Base-by-base conservation (phyloP, 2,888 invertebrate species). In the Elegia similella region DNA sequence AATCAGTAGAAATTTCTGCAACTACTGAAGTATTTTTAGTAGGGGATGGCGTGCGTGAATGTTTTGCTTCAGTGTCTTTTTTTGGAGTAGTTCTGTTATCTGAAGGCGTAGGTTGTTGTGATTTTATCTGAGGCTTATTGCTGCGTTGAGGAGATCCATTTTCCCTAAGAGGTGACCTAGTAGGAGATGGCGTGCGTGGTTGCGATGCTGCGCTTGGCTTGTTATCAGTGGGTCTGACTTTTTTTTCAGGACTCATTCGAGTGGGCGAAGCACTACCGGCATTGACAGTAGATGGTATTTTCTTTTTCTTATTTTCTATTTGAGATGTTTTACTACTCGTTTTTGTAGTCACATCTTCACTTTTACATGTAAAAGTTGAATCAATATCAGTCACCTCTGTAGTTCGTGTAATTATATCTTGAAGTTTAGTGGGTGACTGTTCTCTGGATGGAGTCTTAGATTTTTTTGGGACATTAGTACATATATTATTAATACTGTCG, bases 341-440 rank as follows among this genome's bases (percentile, higher is more conserved):
- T 48, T 48, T 57, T n/a, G 62, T 59, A 29, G 43, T 32, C 15
- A 44, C 15, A 38, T 55, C 52, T 42, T 55, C 55, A 8, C 46
- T 30, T 12, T 46, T 13, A 47, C 52, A 13, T 34, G 43, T 56
- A 17, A 53, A 30, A 32, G 30, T n/a, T 16, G 55, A 47, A n/a
- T 42, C 8, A 44, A 44, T n/a, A 1, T 54, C 42, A 16, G 13
- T 30, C 32, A 13, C 29, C 8, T 54, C 43, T 47, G 42, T 38
- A 17, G 38, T 46, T 17, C 10, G 8, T 17, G 65, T 62, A 47
- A 71, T 73, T 29, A 76, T 75, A 55, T 82, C 76, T 59, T 74
- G 68, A n/a, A 77, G 63, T 67, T 86, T 83, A 13, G 76, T 72
- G 0, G 83, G 80, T 5, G 84, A 84, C 42, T 59, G 74, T n/a